Evolutionary conservation across 2,888 invertebrate species (phyloP).

Genomic region (Conchocele bisecta): DNA sequence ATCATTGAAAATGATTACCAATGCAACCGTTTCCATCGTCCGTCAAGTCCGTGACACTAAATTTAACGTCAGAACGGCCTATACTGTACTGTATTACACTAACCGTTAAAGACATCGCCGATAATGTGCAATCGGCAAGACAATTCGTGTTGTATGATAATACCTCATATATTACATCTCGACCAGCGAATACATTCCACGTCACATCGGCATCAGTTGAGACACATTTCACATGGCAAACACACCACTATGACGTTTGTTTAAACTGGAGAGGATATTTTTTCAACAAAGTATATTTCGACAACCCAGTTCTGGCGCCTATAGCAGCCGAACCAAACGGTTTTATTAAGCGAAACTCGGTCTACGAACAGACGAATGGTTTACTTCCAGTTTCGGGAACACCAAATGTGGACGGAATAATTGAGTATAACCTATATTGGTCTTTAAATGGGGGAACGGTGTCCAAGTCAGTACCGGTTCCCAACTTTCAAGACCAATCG

Average conservation of each 20-base stretch:
- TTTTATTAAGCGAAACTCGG: no score
- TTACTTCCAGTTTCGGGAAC: slow-evolving; percentile 55
- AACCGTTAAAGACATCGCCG: slow-evolving; percentile 51
- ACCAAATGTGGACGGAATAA: slow-evolving; percentile 53
- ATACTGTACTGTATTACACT: slow-evolving; percentile 19
- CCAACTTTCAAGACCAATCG: slow-evolving; percentile 27
- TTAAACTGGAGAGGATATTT: slow-evolving; percentile 46
- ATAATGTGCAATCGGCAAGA: slow-evolving; percentile 47
- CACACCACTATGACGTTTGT: slow-evolving; percentile 36
- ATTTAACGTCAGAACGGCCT: no score
- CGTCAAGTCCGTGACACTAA: no score
- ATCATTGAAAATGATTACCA: no score
- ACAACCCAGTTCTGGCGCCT: slow-evolving; percentile 25
- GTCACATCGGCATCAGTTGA: slow-evolving; percentile 31
- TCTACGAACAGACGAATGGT: slow-evolving; percentile 59
- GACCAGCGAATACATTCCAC: background rate
- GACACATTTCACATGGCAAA: slow-evolving; percentile 50
- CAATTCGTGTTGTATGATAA: slow-evolving; percentile 57
- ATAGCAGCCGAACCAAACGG: slow-evolving; percentile 13
- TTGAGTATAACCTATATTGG: slow-evolving; percentile 31
- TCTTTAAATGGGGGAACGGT: no score
- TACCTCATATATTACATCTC: slow-evolving; percentile 29
- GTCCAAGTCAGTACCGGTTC: no score
- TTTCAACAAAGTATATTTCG: slow-evolving; percentile 29
- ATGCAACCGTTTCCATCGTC: no score